Percentiles rank a stretch among this genome's conserved stretches.
Conservation (phyloP, 2,797 vertebrate species). For the Amphiprion clarkii region DNA sequence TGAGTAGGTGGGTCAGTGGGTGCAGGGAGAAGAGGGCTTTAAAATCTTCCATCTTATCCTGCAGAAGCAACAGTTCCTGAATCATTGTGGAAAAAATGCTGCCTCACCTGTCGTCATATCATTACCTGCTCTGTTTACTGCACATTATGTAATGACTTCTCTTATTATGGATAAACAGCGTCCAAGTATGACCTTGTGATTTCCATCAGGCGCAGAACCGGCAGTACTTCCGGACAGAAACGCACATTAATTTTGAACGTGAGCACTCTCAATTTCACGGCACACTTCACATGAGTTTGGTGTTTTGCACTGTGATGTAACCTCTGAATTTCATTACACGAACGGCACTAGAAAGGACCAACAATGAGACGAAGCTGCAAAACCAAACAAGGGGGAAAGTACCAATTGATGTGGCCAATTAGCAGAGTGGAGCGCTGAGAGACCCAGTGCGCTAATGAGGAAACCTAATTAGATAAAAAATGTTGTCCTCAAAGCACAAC, state of each 20-base stretch:
- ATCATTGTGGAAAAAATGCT: not conserved
- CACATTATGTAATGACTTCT: conserved; percentile 12
- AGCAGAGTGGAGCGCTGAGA: not conserved
- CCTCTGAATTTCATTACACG: conserved; percentile 3
- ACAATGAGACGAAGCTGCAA: not conserved
- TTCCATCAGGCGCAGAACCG: not conserved
- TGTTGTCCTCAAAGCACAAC: not conserved
- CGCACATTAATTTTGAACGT: not conserved
- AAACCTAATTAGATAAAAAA: not conserved
- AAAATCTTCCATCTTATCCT: not conserved
- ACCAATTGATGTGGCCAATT: conserved; percentile 8
- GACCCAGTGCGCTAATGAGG: not conserved
- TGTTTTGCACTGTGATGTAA: not conserved
- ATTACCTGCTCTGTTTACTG: conserved; percentile 5
- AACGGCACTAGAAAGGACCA: not conserved
- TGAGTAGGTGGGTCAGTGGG: conserved; percentile 7
- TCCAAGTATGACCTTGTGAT: conserved; percentile 1
- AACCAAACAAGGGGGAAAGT: not conserved
- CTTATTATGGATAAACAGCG: not conserved
- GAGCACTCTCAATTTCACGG: not conserved
- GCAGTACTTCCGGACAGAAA: not conserved
- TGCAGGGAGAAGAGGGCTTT: not conserved
- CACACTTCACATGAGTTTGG: not conserved
- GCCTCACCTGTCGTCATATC: not conserved
- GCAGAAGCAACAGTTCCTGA: conserved; percentile 16